These are phyloP conservation scores for Muscicapa comitata DNA, from an alignment of 2,797 vertebrate genomes.

Conservation along the genomic window DNA sequence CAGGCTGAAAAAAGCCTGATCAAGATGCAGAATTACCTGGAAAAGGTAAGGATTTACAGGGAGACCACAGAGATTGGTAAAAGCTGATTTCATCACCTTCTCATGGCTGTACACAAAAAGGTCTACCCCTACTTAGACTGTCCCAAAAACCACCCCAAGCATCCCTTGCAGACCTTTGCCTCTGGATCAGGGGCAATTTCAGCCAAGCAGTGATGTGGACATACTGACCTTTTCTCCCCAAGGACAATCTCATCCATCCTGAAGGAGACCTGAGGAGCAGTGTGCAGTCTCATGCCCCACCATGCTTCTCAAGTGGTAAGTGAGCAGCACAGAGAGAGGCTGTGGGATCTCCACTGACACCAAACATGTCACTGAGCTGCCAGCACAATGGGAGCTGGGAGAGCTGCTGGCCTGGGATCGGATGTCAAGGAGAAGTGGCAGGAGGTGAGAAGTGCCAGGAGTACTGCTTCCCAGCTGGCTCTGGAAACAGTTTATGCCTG, in stretches of 20 bases:
- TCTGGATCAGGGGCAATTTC: neutral
- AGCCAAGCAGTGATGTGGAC: neutral
- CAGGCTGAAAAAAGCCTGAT: neutral
- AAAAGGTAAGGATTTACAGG: neutral
- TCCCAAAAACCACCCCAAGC: neutral
- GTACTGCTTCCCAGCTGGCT: conserved; percentile 66
- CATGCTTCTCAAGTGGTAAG: neutral
- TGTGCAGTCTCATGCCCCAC: rapidly evolving
- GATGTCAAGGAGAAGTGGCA: conserved; percentile 49
- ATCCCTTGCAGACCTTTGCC: neutral
- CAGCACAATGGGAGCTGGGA: neutral
- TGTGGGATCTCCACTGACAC: neutral
- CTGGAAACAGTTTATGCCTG: conserved; percentile 43
- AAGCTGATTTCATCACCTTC: neutral
- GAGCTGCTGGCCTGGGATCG: conserved; percentile 34
- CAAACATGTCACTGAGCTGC: neutral
- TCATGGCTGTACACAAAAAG: neutral
- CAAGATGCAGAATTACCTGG: neutral
- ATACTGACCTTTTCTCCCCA: neutral
- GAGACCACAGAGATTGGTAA: neutral
- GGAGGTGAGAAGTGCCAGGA: conserved; percentile 56
- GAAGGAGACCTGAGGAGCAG: neutral
- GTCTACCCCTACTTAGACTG: neutral
- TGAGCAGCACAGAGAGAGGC: neutral
- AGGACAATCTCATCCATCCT: neutral